Evolutionary conservation across 2,888 invertebrate species (phyloP), one percentile per base, ranked within the genome.

Genomic region (Mesoligia furuncula): DNA sequence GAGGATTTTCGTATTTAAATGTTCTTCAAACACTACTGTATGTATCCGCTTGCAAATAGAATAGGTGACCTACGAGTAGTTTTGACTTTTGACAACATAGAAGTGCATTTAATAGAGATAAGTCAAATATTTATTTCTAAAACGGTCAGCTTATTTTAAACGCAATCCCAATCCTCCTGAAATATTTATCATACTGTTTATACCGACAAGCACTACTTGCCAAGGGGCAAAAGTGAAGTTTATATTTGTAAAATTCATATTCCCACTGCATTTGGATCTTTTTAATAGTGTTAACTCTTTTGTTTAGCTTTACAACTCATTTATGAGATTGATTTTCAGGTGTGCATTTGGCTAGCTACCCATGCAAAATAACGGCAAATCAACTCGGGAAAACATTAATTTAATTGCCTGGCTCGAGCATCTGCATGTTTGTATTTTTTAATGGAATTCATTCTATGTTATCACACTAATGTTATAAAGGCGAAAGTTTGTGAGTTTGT

Each of bases 171-270:
- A 71, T 39, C 20, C 59, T 51, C 39, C 64, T 71, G 59, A 64
- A 84, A 80, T 80, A 82, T 84, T 73, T 62, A 84, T 57, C 31
- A 69, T 69, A 36, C 42, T 77, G 54, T 71, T 64, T 70, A 76
- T 45, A 70, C 39, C 27, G 48, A 31, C 62, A 27, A 71, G 36
- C 62, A 59, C 54, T 57, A 51, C 36, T 62, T 62, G 45, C 59
- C n/a, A 73, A n/a, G 66, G 27, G 15, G 42, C 61, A 59, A 62
- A 79, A 65, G 36, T 59, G 36, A 36, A 71, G 71, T 72, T 57
- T 59, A 48, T 57, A 69, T 76, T 59, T 83, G 11, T 42, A 15
- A 51, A 65, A 59, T 76, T 76, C 48, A 69, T 69, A 69, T 65
- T 65, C 36, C 20, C 36, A 48, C 20, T 31, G 57, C n/a, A n/a